phyloP scores from a whole-genome alignment of 2,113 vertebrate genomes.

The Corythaeola cristata region DNA sequence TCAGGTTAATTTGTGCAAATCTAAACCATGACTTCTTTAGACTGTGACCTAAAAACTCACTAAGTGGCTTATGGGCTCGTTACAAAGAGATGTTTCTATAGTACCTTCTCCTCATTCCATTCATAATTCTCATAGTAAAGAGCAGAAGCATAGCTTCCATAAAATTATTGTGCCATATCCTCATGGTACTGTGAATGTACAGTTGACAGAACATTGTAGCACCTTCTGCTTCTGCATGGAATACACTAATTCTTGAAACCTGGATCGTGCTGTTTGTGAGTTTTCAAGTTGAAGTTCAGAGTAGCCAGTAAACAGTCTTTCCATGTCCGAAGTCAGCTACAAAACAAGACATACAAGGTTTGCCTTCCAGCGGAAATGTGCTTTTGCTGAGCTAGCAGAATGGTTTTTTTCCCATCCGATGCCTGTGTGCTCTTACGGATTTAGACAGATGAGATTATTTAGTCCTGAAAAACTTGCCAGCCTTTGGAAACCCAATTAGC shows the following conservation, averaged over 20 bases:
- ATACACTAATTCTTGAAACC: neutral
- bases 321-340: neutral
- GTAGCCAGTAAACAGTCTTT: neutral
- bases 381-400: neutral
- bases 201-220: neutral
- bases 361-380: neutral
- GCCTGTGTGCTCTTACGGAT: neutral
- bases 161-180: neutral
- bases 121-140: neutral
- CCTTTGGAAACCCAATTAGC: neutral
- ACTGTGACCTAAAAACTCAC: neutral
- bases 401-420: neutral
- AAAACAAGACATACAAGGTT: neutral
- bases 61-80: neutral
- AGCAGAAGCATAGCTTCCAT: accelerated
- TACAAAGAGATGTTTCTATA: neutral
- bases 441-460: neutral
- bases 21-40: neutral
- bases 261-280: neutral
- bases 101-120: neutral
- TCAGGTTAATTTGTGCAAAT: neutral
- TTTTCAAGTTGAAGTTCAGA: neutral
- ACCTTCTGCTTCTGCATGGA: neutral
- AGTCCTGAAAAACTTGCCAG: neutral
- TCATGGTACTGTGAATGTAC: accelerated